These are phyloP conservation scores for Cheirogaleus major DNA, from an alignment of 2,797 vertebrate species.

Conservation along the genomic window DNA sequence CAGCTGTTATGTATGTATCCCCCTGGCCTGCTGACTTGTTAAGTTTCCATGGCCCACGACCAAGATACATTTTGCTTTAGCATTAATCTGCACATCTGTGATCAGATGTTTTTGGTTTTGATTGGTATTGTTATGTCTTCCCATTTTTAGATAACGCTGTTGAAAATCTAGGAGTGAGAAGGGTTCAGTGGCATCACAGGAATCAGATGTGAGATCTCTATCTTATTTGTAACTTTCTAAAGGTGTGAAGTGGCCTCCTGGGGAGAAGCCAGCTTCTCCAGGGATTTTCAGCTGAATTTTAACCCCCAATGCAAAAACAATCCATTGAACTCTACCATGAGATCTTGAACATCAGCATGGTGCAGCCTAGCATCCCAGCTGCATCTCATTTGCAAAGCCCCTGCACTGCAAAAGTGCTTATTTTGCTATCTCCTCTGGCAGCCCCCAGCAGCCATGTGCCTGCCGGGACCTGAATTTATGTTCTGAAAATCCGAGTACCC, in stretches of 20 bases:
- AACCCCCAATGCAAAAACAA: background rate
- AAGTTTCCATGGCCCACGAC: background rate
- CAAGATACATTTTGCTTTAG: background rate
- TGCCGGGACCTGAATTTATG: constrained; percentile 45
- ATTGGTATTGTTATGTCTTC: background rate
- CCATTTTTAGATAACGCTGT: background rate
- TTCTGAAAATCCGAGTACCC: constrained; percentile 35
- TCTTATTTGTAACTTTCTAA: constrained; percentile 49
- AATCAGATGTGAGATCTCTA: background rate
- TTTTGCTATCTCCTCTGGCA: background rate
- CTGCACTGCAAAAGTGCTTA: background rate
- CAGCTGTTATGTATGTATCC: background rate
- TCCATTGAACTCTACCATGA: background rate
- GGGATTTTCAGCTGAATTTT: constrained; percentile 21
- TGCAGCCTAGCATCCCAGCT: background rate
- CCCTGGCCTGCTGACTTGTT: background rate
- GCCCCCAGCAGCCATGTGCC: background rate
- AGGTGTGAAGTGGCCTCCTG: background rate
- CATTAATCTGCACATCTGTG: background rate
- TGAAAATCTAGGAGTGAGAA: background rate
- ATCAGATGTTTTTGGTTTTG: background rate
- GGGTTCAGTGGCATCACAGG: background rate
- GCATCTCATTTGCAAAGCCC: background rate
- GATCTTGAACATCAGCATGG: background rate
- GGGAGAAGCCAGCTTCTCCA: background rate